Evolutionary conservation across 1,140 invertebrate species (phyloP).

Genomic region (Drosophila mauritiana): DNA sequence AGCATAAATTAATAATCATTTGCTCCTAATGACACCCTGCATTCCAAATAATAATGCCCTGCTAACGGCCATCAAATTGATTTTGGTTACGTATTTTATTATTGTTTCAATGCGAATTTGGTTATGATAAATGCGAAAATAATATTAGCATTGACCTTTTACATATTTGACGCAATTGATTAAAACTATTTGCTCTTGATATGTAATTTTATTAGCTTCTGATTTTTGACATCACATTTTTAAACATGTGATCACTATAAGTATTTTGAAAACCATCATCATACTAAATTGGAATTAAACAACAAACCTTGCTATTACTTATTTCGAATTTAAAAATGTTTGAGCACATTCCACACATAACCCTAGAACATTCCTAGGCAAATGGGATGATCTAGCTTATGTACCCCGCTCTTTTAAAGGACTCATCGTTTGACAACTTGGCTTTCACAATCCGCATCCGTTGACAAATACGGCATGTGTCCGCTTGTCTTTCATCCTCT

Average conservation of each 20-base stretch:
- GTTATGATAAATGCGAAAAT: not conserved
- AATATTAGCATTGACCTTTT: no score
- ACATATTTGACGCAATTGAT: no score
- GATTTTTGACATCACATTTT: no score
- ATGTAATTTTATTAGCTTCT: not conserved
- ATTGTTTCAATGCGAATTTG: not conserved
- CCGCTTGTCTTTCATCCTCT: not conserved
- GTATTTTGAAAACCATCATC: no score
- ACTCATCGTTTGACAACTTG: conserved; percentile 13
- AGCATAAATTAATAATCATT: conserved; percentile 28
- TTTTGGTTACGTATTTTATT: not conserved
- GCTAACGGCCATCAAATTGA: not conserved
- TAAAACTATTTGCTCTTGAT: not conserved
- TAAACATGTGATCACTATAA: no score
- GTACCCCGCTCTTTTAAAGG: not conserved
- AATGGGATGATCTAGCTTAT: not conserved
- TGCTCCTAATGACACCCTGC: conserved; percentile 7
- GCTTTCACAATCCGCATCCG: conserved; percentile 20
- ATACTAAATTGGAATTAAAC: no score
- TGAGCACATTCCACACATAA: not conserved
- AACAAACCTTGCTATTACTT: no score
- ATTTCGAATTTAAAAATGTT: not conserved
- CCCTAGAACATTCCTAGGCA: not conserved
- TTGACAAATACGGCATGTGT: conserved; percentile 32
- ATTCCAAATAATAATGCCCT: not conserved